A percentile compares a stretch with the other conserved stretches of the same genome.
These are phyloP conservation scores for Oreocharis arfaki DNA, from an alignment of 2,113 vertebrate genomes.

Conservation along the genomic window DNA sequence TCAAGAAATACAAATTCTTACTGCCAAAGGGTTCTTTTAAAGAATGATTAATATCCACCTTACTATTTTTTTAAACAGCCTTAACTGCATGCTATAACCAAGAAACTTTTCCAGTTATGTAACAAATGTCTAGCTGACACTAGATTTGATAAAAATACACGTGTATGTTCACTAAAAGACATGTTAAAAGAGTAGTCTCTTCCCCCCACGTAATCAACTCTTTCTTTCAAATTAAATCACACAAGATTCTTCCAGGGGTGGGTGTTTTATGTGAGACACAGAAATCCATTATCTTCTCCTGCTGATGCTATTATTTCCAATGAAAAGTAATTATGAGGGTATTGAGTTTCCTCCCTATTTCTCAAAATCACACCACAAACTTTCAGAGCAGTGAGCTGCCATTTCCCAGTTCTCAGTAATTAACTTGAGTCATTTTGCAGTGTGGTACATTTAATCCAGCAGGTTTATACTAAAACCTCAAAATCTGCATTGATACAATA, in stretches of 20 bases:
- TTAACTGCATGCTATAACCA: neutral
- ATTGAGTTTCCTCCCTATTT: conserved; percentile 47
- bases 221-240: conserved; percentile 33
- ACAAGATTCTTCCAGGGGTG: conserved; percentile 18
- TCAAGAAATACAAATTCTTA: neutral
- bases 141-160: neutral
- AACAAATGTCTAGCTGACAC: neutral
- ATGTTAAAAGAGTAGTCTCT: conserved; percentile 5
- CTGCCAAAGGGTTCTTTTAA: neutral
- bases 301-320: conserved; percentile 59
- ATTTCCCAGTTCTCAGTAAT: conserved; percentile 58
- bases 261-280: conserved; percentile 41
- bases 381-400: conserved; percentile 15
- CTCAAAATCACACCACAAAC: conserved; percentile 54
- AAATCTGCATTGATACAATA: conserved; percentile 11
- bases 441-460: conserved; percentile 32
- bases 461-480: conserved; percentile 17
- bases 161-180: neutral
- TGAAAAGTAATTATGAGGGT: conserved; percentile 66
- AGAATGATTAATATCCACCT: conserved; percentile 40
- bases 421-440: conserved; percentile 48
- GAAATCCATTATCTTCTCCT: conserved; percentile 69
- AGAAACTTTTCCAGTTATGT: neutral
- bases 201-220: neutral
- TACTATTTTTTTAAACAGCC: neutral